phyloP scores from a whole-genome alignment of 1,140 invertebrate genomes.

The Sweltsa coloradensis region DNA sequence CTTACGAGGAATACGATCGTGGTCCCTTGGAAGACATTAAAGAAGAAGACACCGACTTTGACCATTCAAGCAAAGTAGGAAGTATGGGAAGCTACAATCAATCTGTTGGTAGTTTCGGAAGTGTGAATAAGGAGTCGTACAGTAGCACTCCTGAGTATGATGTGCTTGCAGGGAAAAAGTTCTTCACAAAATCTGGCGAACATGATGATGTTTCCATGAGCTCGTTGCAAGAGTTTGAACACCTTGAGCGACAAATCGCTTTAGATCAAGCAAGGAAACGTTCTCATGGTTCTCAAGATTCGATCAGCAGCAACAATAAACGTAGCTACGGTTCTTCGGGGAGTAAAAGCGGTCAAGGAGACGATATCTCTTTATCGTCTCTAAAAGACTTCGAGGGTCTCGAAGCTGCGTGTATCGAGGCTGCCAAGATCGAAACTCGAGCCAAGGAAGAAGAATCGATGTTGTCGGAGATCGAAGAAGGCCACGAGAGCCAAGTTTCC shows the following conservation, averaged over 20 bases:
- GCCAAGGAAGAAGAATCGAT: conserved; percentile 71
- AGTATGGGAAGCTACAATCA: conserved; percentile 70
- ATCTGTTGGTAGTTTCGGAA: conserved; percentile 62
- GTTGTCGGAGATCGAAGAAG: conserved; percentile 56
- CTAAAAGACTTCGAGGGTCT: conserved; percentile 89
- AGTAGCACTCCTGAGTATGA: conserved; percentile 77
- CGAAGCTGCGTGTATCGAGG: conserved; percentile 76
- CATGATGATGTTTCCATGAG: conserved; percentile 84
- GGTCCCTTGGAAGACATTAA: conserved; percentile 82
- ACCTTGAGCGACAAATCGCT: conserved; percentile 66
- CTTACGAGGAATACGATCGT: conserved; percentile 56
- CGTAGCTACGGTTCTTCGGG: conserved; percentile 22
- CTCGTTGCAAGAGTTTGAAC: conserved; percentile 89
- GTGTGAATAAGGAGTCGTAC: conserved; percentile 61
- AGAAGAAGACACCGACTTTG: conserved; percentile 77
- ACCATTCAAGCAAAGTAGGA: conserved; percentile 63
- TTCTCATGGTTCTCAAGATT: conserved; percentile 58
- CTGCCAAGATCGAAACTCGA: conserved; percentile 64
- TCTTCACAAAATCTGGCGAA: conserved; percentile 64
- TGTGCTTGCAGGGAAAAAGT: conserved; percentile 60
- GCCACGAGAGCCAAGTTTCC: conserved; percentile 47
- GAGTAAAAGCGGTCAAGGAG: conserved; percentile 59
- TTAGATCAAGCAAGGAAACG: conserved; percentile 43
- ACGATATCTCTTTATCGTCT: conserved; percentile 83
- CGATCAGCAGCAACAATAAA: conserved; percentile 38